Evolutionary conservation across 2,797 vertebrate species (phyloP), one percentile per base, ranked within the genome.

Genomic region (Emydoidea blandingii): DNA sequence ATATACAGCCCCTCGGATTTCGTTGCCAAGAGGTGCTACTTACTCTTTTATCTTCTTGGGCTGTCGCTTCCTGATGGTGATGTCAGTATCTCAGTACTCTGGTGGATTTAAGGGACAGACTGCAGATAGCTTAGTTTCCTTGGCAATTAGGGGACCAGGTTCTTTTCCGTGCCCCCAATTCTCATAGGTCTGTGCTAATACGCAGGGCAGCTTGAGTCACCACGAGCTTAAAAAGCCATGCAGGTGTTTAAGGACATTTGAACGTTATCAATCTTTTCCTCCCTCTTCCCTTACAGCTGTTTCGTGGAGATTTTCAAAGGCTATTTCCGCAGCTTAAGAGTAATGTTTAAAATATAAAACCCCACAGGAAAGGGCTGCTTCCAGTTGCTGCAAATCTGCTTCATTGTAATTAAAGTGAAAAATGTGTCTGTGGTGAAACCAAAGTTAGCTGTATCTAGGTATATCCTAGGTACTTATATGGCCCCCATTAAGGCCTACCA

Each of bases 71-170:
- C 79, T 49, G 76, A 74, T 88, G 72, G 8, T 57, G 81, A 93
- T 56, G 72, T 68, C 90, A 93, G 72, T 88, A 88, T 54, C 41
- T 90, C 82, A 50, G 3, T 81, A 81, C 72, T 86, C 29, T 8
- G 34, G 49, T 80, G 83, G 85, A 85, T 95, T 94, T 93, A 87
- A 76, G 83, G 91, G 86, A 87, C 19, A 81, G 47, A 47, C 62
- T 83, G 52, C 82, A 95, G 59, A 88, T 19, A 95, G 80, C 19
- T 82, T 90, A 8, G 72, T 81, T 91, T 49, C 86, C 56, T 85
- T 89, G 34, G n/a, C 37, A 92, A 93, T 85, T 90, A 96, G 56
- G 9, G 44, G 37, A 5, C 37, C 47, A 47, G 54, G 52, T 31
- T 94, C 72, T 50, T 83, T 89, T 41, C 21, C n/a, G 11, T 34